Percentiles rank a stretch among this genome's conserved stretches.
Conservation (phyloP, 2,888 invertebrate genomes). For the Gibbula magus region DNA sequence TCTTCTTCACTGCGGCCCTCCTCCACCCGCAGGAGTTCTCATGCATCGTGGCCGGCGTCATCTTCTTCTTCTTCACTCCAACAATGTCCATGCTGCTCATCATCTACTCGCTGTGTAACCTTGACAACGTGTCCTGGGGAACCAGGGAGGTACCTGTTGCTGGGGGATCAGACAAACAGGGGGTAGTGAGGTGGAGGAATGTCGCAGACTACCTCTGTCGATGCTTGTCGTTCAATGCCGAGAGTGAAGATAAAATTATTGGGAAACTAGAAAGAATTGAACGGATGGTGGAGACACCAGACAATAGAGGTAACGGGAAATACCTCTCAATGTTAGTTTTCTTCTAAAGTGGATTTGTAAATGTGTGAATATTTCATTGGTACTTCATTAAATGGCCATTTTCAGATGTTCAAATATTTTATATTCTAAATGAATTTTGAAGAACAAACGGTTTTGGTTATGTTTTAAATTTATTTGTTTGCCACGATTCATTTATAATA, state of each 20-base stretch:
- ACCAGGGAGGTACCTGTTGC: slow-evolving; percentile 61
- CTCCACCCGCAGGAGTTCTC: slow-evolving; percentile 90
- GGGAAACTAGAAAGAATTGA: slow-evolving; percentile 48
- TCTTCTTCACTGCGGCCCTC: slow-evolving; percentile 94
- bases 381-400: too few species aligned
- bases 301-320: too few species aligned
- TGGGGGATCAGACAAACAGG: neutral
- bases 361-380: too few species aligned
- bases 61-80: slow-evolving; percentile 71
- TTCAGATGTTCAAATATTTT: too few species aligned
- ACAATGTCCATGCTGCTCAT: slow-evolving; percentile 70
- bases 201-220: neutral
- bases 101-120: slow-evolving; percentile 69
- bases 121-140: slow-evolving; percentile 72
- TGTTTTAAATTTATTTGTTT: too few species aligned
- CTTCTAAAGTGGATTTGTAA: too few species aligned
- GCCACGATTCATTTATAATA: too few species aligned
- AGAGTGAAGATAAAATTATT: slow-evolving; percentile 44
- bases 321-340: too few species aligned
- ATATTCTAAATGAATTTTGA: too few species aligned
- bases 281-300: slow-evolving; percentile 38
- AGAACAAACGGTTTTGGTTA: too few species aligned
- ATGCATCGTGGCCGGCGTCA: slow-evolving; percentile 78
- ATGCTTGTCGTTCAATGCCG: neutral
- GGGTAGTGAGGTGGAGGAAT: neutral